These are phyloP conservation scores for Channa striata DNA, from an alignment of 2,797 vertebrate genomes.

Conservation along the genomic window DNA sequence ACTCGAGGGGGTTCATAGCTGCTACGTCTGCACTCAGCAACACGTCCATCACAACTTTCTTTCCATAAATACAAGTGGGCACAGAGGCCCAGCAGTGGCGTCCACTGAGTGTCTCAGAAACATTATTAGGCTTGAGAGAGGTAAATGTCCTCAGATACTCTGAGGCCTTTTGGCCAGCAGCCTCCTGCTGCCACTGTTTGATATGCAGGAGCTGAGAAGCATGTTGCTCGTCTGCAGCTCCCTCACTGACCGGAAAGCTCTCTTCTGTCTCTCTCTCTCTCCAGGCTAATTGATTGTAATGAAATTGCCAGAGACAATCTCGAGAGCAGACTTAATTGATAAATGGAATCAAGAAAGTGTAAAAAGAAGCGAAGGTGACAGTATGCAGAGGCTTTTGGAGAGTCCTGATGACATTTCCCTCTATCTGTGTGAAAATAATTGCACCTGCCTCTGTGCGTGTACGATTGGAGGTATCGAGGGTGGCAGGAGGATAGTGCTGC, in stretches of 20 bases:
- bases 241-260: constrained; percentile 32
- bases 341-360: constrained; percentile 63
- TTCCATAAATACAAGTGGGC: constrained; percentile 9
- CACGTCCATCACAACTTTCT: constrained; percentile 15
- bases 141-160: constrained; percentile 44
- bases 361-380: constrained; percentile 55
- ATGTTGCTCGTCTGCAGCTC: constrained; percentile 45
- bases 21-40: constrained; percentile 27
- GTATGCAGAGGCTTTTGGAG: constrained; percentile 54
- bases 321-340: constrained; percentile 75
- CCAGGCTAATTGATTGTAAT: constrained; percentile 82
- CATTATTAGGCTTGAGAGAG: constrained; percentile 52
- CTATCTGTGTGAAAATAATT: constrained; percentile 63
- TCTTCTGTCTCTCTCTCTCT: constrained; percentile 48
- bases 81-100: constrained; percentile 17
- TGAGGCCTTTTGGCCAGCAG: constrained; percentile 38
- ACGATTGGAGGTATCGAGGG: constrained; percentile 31
- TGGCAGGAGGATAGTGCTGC: background rate
- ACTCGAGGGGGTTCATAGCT: constrained; percentile 8
- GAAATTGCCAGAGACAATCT: constrained; percentile 78
- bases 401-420: constrained; percentile 69
- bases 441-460: constrained; percentile 47
- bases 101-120: constrained; percentile 19
- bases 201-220: constrained; percentile 56
- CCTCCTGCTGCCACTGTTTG: constrained; percentile 53